Evolutionary conservation across 2,113 vertebrate genomes (phyloP).

Genomic region (Oenanthe melanoleuca): DNA sequence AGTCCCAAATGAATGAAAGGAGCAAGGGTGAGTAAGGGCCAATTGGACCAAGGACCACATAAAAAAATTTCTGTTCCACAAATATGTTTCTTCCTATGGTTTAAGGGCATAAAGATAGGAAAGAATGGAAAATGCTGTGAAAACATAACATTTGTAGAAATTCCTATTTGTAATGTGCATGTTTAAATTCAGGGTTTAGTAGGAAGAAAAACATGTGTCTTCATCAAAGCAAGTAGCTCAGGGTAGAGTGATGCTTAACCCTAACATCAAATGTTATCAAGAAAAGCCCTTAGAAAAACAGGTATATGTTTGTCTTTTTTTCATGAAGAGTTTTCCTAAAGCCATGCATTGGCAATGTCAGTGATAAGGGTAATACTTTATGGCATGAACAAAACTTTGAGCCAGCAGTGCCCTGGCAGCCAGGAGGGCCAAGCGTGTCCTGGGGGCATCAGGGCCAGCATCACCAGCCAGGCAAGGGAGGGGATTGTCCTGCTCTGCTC

Average conservation of each 20-base stretch:
- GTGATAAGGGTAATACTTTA: background rate
- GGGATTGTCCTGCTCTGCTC: background rate
- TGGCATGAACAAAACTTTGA: background rate
- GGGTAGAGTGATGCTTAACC: background rate
- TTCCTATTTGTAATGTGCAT: background rate
- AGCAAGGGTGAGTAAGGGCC: background rate
- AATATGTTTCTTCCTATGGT: background rate
- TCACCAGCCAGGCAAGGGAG: fast-evolving
- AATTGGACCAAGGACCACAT: background rate
- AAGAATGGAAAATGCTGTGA: background rate
- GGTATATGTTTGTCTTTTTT: background rate
- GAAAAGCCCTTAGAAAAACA: background rate
- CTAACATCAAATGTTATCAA: background rate
- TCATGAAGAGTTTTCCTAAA: background rate
- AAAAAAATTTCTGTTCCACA: background rate
- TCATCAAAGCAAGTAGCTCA: background rate
- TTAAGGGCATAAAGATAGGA: background rate
- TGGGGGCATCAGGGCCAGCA: background rate
- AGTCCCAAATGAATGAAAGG: background rate
- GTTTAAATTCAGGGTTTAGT: background rate
- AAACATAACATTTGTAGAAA: background rate
- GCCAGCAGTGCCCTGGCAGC: background rate
- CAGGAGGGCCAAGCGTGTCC: fast-evolving
- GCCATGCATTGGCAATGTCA: background rate
- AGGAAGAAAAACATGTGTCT: background rate